A percentile compares a stretch with the other conserved stretches of the same genome.
Evolutionary conservation across 23 tunicate genomes (phyloP).

Genomic region (Diplosoma virens): DNA sequence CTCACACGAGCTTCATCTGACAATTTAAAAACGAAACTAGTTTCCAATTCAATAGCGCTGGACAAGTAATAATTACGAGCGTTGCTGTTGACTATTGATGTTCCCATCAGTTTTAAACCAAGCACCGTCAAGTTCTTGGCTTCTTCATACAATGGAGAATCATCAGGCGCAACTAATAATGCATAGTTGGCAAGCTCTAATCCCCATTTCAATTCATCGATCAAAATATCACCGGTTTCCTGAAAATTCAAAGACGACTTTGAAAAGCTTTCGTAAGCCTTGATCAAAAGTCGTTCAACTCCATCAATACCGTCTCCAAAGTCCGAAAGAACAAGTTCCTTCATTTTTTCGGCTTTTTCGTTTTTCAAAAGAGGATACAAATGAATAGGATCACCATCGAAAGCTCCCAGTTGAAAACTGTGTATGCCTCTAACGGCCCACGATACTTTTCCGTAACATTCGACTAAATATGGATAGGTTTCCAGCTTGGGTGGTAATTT

Average conservation of each 20-base stretch:
- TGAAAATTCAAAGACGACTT: constrained; percentile 16
- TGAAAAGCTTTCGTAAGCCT: constrained; percentile 25
- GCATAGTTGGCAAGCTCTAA: constrained; percentile 44
- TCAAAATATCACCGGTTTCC: not conserved
- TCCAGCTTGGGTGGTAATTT: constrained; percentile 54
- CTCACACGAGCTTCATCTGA: not conserved
- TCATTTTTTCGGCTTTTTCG: constrained; percentile 26
- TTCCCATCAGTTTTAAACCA: constrained; percentile 30
- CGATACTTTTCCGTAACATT: constrained; percentile 73
- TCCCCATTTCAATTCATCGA: constrained; percentile 65
- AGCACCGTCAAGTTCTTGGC: constrained; percentile 21
- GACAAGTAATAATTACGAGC: constrained; percentile 76
- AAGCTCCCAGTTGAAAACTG: constrained; percentile 58
- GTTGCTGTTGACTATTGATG: constrained; percentile 19
- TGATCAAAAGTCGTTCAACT: constrained; percentile 26
- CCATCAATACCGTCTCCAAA: not conserved
- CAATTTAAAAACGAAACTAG: not conserved
- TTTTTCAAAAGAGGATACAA: constrained; percentile 43
- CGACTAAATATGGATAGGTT: constrained; percentile 58
- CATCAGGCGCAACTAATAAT: not conserved
- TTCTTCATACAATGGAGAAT: not conserved
- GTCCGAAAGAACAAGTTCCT: constrained; percentile 1
- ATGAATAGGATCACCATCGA: constrained; percentile 59
- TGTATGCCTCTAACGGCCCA: constrained; percentile 83
- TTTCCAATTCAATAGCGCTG: constrained; percentile 21